These are phyloP conservation scores for Reticulitermes speratus DNA, from an alignment of 1,140 invertebrate genomes.

Conservation along the genomic window DNA sequence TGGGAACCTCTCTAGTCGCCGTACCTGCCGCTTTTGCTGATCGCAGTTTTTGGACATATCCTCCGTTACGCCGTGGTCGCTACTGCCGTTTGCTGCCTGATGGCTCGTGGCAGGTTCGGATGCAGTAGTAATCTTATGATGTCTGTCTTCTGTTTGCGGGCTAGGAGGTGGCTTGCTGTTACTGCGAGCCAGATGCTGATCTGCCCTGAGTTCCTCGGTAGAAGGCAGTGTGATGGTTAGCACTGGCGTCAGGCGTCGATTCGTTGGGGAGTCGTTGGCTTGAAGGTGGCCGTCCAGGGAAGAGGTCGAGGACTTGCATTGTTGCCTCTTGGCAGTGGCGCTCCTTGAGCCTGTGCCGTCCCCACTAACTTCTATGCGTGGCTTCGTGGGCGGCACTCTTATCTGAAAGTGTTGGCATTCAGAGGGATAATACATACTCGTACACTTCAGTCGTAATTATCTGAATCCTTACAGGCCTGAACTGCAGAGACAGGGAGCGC, in stretches of 20 bases:
- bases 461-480: too few species aligned
- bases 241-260: slow-evolving; percentile 44
- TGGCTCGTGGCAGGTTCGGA: not conserved
- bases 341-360: not conserved
- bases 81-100: slow-evolving; percentile 25
- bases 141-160: slow-evolving; percentile 34
- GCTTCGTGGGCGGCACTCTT: not conserved
- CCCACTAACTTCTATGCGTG: not conserved
- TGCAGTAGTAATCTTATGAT: not conserved
- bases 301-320: slow-evolving; percentile 12
- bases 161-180: slow-evolving; percentile 34
- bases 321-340: not conserved
- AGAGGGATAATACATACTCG: too few species aligned
- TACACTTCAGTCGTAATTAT: too few species aligned
- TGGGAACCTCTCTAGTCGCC: not conserved
- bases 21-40: not conserved
- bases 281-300: slow-evolving; percentile 5
- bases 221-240: slow-evolving; percentile 60
- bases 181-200: not conserved
- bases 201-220: slow-evolving; percentile 51
- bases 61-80: not conserved
- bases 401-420: not conserved
- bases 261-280: not conserved
- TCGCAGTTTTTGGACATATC: not conserved
- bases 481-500: too few species aligned